Evolutionary conservation across 1,140 invertebrate genomes (phyloP).

Genomic region (Chelonus insularis): DNA sequence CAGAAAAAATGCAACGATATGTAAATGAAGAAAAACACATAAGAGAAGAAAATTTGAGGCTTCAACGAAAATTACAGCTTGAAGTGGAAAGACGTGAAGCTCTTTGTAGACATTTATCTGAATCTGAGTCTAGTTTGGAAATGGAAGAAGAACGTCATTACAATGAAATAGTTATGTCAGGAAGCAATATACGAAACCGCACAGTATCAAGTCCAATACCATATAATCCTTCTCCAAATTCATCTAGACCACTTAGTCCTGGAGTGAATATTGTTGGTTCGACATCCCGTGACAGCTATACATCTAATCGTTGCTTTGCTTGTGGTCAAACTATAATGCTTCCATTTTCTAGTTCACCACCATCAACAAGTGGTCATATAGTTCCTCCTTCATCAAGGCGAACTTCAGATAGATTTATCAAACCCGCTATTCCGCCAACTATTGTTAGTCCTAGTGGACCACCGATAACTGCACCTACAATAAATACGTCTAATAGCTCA

Average conservation of each 20-base stretch:
- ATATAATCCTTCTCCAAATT: conserved; percentile 76
- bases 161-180: conserved; percentile 78
- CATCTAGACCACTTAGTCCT: conserved; percentile 80
- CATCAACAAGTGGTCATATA: conserved; percentile 55
- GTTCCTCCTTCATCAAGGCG: conserved; percentile 63
- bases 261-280: conserved; percentile 63
- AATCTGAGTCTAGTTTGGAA: conserved; percentile 94
- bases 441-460: conserved; percentile 52
- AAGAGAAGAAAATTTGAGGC: conserved; percentile 90
- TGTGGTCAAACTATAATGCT: conserved; percentile 70
- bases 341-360: conserved; percentile 58
- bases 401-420: conserved; percentile 77
- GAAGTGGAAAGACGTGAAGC: conserved; percentile 92
- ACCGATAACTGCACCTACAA: conserved; percentile 34
- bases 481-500: conserved; percentile 45
- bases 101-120: conserved; percentile 91
- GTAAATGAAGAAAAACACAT: conserved; percentile 93
- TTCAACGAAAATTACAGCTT: conserved; percentile 91
- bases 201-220: conserved; percentile 80
- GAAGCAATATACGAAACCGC: conserved; percentile 64
- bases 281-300: conserved; percentile 62
- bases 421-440: conserved; percentile 69
- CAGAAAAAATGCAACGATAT: conserved; percentile 93
- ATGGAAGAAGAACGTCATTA: conserved; percentile 98
- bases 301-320: conserved; percentile 73